Percentiles rank a stretch among this genome's conserved stretches.
Evolutionary conservation across 1,140 invertebrate genomes (phyloP).

Genomic region (Nymphalis io): DNA sequence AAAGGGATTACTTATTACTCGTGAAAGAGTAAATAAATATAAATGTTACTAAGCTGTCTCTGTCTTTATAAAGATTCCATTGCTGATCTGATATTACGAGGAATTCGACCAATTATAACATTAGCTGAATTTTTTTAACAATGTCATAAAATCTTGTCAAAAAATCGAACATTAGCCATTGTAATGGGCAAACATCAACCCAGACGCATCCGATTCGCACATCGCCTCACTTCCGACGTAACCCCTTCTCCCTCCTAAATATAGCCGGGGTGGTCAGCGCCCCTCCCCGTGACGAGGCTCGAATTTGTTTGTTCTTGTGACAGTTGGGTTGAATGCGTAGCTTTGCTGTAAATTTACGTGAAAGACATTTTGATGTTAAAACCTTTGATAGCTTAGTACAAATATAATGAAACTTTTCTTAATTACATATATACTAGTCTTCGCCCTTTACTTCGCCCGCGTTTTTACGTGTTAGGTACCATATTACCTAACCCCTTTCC

Average conservation of each 20-base stretch:
- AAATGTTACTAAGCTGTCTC: no score
- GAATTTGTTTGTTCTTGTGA: slow-evolving; percentile 18
- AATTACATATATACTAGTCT: not conserved
- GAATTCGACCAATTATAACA: no score
- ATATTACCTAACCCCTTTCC: no score
- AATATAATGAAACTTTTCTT: not conserved
- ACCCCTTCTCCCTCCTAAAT: slow-evolving; percentile 8
- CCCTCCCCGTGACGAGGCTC: slow-evolving; percentile 10
- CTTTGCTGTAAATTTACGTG: not conserved
- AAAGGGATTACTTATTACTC: no score
- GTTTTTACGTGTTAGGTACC: no score
- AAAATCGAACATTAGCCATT: slow-evolving; percentile 2
- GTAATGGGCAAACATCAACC: slow-evolving; percentile 7
- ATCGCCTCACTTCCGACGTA: slow-evolving; percentile 15
- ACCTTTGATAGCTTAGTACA: not conserved
- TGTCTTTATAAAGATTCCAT: no score
- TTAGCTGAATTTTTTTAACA: not conserved
- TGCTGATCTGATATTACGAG: no score
- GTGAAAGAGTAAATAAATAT: no score
- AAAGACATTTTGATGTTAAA: not conserved
- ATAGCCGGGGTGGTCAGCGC: slow-evolving; percentile 1
- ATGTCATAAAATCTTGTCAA: not conserved
- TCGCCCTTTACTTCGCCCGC: no score
- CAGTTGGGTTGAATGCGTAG: slow-evolving; percentile 6
- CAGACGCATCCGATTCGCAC: slow-evolving; percentile 12